A percentile compares a stretch with the other conserved stretches of the same genome.
Conservation (phyloP, 2,888 invertebrate genomes). For the Sinohyriopsis cumingii region DNA sequence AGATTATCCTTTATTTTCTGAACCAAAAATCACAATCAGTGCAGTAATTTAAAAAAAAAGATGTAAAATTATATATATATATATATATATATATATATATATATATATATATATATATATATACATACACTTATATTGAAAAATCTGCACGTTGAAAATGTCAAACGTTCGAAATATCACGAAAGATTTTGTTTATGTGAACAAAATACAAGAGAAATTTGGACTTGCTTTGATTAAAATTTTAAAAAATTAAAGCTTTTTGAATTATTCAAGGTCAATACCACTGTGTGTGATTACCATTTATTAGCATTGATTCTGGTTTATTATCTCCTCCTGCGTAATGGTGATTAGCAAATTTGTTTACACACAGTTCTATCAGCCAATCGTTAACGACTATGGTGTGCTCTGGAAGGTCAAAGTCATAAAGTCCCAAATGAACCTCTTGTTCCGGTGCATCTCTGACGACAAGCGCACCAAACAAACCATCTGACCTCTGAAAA, state of each 20-base stretch:
- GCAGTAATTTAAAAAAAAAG: too few relatives aligned
- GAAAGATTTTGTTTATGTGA: too few relatives aligned
- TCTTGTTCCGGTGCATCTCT: conserved; percentile 81
- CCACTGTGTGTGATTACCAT: conserved; percentile 75
- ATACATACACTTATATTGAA: too few relatives aligned
- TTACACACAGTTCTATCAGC: conserved; percentile 81
- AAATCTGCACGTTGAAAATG: too few relatives aligned
- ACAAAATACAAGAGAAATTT: neutral
- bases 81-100: too few relatives aligned
- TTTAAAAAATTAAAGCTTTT: neutral
- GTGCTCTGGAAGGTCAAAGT: conserved; percentile 91
- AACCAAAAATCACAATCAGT: too few relatives aligned
- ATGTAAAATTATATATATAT: too few relatives aligned
- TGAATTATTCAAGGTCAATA: neutral
- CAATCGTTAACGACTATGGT: conserved; percentile 89
- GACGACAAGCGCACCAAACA: conserved; percentile 58
- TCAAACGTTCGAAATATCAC: too few relatives aligned
- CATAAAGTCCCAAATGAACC: conserved; percentile 89
- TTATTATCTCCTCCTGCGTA: conserved; percentile 88
- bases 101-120: too few relatives aligned
- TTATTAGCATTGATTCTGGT: conserved; percentile 85
- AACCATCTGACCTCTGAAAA: conserved; percentile 56
- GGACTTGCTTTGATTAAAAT: neutral
- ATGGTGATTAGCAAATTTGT: conserved; percentile 87
- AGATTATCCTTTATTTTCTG: too few relatives aligned